Evolutionary conservation across 35 echinoderm and acorn worm genomes (phyloP).

Genomic region (Ophiothrix spiculata): DNA sequence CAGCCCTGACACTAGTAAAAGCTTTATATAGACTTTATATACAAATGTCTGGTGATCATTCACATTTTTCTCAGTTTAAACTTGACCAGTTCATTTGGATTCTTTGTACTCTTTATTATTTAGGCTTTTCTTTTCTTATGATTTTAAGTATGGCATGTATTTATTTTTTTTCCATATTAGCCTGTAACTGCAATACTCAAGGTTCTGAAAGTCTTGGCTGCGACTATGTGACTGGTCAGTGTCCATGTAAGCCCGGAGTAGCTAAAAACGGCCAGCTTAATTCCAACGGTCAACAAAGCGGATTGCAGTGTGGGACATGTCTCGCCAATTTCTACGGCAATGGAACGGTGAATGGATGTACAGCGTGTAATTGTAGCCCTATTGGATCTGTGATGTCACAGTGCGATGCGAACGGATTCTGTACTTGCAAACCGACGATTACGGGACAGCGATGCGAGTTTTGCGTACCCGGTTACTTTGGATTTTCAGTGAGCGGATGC

Average conservation of each 20-base stretch:
- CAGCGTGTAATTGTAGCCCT: constrained; percentile 51
- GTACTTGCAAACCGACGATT: constrained; percentile 76
- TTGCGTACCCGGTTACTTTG: constrained; percentile 70
- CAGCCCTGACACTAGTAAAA: background rate
- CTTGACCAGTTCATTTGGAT: background rate
- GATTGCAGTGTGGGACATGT: constrained; percentile 61
- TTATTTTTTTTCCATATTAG: constrained; percentile 34
- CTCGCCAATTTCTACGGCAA: constrained; percentile 49
- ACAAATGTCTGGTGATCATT: background rate
- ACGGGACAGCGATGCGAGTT: constrained; percentile 55
- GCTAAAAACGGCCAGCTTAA: constrained; percentile 36
- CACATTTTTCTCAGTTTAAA: background rate
- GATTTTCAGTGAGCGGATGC: constrained; percentile 73
- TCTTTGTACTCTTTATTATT: background rate
- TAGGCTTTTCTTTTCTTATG: background rate
- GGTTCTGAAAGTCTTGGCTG: constrained; percentile 56
- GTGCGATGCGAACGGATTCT: constrained; percentile 61
- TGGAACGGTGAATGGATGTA: constrained; percentile 43
- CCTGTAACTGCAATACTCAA: constrained; percentile 67
- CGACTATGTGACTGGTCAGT: constrained; percentile 89
- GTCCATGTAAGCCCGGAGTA: constrained; percentile 79
- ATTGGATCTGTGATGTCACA: constrained; percentile 47
- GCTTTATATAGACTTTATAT: background rate
- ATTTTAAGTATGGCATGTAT: background rate
- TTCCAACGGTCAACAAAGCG: constrained; percentile 2